Evolutionary conservation across 2,888 invertebrate species (phyloP), one percentile per base, ranked within the genome.

Genomic region (Baccha elongata): DNA sequence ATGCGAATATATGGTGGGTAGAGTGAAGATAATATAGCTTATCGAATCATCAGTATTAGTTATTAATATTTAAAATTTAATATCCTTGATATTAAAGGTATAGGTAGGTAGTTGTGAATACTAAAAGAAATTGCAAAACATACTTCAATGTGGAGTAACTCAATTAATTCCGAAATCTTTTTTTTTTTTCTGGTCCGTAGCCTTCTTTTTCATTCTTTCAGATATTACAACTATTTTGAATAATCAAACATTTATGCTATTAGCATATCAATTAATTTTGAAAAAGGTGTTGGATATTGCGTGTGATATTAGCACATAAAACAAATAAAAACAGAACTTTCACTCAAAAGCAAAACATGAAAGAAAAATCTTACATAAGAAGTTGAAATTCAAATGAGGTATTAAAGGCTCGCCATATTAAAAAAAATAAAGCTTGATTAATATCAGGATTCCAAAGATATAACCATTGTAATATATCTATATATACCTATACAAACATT

Each of bases 221-320:
- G 53, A 53, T 53, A 35, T 7, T 1, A 35, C 17, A 53, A 53
- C 17, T 53, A 53, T 53, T 53, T 19, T 0, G n/a, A 53, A 53
- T 53, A 53, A 53, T 53, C 52, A 29, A n/a, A 53, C 26, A 35
- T 19, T 13, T 40, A 11, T 44, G 19, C 19, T 10, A 53, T 19
- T 32, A 35, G 32, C 35, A 53, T 53, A 19, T 32, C 53, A 53
- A 53, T 53, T 50, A 35, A 53, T 35, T 53, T 11, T 4, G n/a
- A n/a, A 60, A 52, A 58, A 50, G 69, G 44, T 68, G 69, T 58
- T 65, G 52, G 32, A 81, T 75, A 71, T 81, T 81, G 81, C 81
- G 81, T 81, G 81, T 60, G 75, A 75, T 81, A 75, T 71, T 35
- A 53, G 19, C 6, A 35, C 32, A 26, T n/a, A 17, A 32, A 53